Percentiles rank a stretch among this genome's conserved stretches.
These are phyloP conservation scores for Acronicta alni DNA, from an alignment of 2,888 invertebrate species.

Conservation along the genomic window DNA sequence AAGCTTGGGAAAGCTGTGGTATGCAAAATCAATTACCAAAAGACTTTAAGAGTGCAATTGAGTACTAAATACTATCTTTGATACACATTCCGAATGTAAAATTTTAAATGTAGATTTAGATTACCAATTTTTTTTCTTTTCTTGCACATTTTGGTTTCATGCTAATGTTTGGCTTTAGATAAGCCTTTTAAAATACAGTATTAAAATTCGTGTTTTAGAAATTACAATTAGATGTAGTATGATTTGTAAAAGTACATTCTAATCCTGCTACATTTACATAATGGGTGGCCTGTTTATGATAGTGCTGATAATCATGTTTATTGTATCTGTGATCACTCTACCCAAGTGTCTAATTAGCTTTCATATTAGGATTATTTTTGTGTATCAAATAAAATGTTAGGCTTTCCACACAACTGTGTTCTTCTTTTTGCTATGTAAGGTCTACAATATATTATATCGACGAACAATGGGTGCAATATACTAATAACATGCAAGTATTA, in stretches of 20 bases:
- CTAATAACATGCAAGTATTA: too few species aligned
- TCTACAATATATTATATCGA: conserved; percentile 31
- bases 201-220: conserved; percentile 33
- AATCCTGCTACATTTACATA: conserved; percentile 34
- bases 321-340: conserved; percentile 62
- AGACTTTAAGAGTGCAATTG: conserved; percentile 84
- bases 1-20: conserved; percentile 84
- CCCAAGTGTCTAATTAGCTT: conserved; percentile 55
- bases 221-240: conserved; percentile 16
- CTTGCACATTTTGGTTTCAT: conserved; percentile 57
- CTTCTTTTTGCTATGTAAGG: conserved; percentile 30
- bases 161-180: conserved; percentile 47
- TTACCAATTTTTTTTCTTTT: conserved; percentile 59
- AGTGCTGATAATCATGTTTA: conserved; percentile 42
- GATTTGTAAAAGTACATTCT: conserved; percentile 34
- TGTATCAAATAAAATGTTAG: conserved; percentile 50
- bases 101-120: conserved; percentile 45
- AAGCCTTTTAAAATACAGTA: conserved; percentile 45
- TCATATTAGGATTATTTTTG: conserved; percentile 61
- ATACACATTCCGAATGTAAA: conserved; percentile 49
- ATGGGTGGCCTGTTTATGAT: conserved; percentile 7
- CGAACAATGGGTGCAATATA: too few species aligned
- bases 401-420: conserved; percentile 27
- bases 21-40: conserved; percentile 82
- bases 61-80: conserved; percentile 71